Evolutionary conservation across 2,113 vertebrate genomes (phyloP).

Genomic region (Pitta sordida): DNA sequence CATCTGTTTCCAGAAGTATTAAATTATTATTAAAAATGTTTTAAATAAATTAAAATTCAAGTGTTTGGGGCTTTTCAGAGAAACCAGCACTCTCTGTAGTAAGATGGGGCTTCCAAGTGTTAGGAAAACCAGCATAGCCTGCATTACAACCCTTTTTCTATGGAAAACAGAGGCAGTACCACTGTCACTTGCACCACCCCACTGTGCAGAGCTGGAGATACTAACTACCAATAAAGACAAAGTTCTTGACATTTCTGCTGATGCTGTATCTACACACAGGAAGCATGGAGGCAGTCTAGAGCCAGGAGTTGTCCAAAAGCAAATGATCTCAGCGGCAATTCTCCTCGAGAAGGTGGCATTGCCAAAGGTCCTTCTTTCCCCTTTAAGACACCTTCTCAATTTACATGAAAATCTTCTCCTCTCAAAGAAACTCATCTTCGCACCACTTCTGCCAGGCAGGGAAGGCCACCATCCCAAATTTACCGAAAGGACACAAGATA

Average conservation of each 20-base stretch:
- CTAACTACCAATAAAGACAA: neutral
- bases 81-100: neutral
- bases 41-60: neutral
- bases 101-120: neutral
- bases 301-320: neutral
- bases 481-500: neutral
- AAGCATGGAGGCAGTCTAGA: neutral
- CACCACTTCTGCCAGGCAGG: neutral
- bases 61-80: neutral
- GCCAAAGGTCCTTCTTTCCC: neutral
- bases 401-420: neutral
- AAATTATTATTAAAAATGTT: constrained; percentile 8
- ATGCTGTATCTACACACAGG: neutral
- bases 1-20: constrained; percentile 4
- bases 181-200: neutral
- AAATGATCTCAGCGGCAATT: neutral
- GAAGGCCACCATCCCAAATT: neutral
- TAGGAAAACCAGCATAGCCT: neutral
- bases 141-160: neutral
- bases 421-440: neutral
- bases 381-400: neutral
- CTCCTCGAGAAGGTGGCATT: neutral
- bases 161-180: neutral
- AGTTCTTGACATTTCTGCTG: neutral
- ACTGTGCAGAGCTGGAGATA: neutral